These are phyloP conservation scores for Eupithecia inturbata DNA, from an alignment of 2,888 invertebrate species.

Conservation along the genomic window DNA sequence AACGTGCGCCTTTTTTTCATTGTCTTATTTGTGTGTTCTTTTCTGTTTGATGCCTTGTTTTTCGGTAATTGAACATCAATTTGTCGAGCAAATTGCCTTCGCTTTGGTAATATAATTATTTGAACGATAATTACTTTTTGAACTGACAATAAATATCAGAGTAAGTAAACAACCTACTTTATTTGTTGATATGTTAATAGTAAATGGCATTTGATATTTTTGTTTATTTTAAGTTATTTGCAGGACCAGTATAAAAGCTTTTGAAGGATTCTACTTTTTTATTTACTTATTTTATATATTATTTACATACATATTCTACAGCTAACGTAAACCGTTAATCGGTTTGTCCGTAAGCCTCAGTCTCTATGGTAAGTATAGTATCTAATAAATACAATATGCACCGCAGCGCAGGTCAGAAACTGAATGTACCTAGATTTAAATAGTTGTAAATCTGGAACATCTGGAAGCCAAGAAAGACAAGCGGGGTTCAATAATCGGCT, in stretches of 20 bases:
- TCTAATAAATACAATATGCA: too few relatives aligned
- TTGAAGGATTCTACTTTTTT: not conserved
- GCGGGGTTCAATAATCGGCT: too few relatives aligned
- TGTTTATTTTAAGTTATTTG: not conserved
- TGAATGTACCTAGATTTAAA: too few relatives aligned
- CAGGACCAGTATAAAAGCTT: not conserved
- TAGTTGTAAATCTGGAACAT: too few relatives aligned
- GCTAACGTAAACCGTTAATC: too few relatives aligned
- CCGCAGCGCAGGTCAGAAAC: too few relatives aligned
- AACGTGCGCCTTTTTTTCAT: not conserved
- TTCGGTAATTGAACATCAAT: conserved; percentile 23
- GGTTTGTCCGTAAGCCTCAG: too few relatives aligned
- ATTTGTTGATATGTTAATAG: too few relatives aligned
- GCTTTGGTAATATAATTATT: conserved; percentile 15
- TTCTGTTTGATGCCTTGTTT: conserved; percentile 13
- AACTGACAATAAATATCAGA: conserved; percentile 4
- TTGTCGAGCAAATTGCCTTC: conserved; percentile 12
- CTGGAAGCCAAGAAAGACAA: too few relatives aligned
- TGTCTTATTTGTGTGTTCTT: not conserved
- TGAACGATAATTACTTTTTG: not conserved
- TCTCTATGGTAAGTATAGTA: too few relatives aligned
- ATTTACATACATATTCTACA: too few relatives aligned
- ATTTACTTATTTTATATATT: too few relatives aligned
- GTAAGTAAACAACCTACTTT: not conserved
- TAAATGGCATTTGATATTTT: not conserved